Base-by-base conservation (phyloP, 2,797 vertebrate species). In the Pelobates cultripes region DNA sequence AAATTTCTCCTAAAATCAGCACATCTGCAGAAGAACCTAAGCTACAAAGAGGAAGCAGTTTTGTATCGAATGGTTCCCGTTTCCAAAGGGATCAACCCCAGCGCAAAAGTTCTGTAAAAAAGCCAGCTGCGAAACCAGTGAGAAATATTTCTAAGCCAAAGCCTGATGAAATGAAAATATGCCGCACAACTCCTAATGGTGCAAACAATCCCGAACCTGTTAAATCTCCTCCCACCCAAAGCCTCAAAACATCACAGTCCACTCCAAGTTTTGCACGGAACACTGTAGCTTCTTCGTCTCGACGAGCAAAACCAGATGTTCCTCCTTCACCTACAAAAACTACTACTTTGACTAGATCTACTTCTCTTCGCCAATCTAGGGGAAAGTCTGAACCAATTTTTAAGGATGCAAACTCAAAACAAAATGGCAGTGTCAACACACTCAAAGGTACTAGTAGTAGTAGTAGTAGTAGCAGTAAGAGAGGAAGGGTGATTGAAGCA, bases 221-320 rank as follows among this genome's bases (percentile, higher is more conserved):
- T 61, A 90, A 88, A 86, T 85, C 78, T 84, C 86, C 90, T 28
- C 70, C 91, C 3, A 81, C 91, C 70, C 55, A 55, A 15, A 43
- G n/a, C 71, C 75, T 90, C 47, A 96, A 93, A 77, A 86, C 64
- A 80, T 43, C 88, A 2, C 84, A 90, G 0, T 41, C 87, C 0
- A 14, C 96, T 80, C 98, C 98, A 13, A 92, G 89, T 88, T 99
- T 99, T 68, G 97, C 97, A 0, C 94, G 97, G 28, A 98, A 95
- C 88, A 99, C 98, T 0, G 93, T 99, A 17, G 93, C 98, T 63
- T 99, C 95, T 3, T 93, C 95, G 3, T 97, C 96, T 61, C 93
- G 97, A 86, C 94, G 82, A 63, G 86, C 91, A 81, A 96, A 92
- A 83, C 94, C 94, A 4, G 97, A 97, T 72, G 87, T 92, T 2